A percentile compares a stretch with the other conserved stretches of the same genome.
phyloP scores from a whole-genome alignment of 2,113 vertebrate genomes.

The Engystomops pustulosus region DNA sequence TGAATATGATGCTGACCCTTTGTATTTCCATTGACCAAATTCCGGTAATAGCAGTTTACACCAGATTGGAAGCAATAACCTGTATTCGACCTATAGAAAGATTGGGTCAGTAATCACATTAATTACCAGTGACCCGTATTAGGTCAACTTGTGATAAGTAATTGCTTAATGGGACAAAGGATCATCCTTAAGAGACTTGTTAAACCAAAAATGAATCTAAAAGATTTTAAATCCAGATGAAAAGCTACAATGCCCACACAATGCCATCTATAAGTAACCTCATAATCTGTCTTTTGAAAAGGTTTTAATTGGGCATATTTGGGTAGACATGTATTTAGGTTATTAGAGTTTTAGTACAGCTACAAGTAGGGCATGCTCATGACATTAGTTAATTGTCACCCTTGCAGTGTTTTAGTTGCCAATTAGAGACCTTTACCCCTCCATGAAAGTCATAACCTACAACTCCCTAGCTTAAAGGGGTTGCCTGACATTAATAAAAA shows the following conservation, averaged over 20 bases:
- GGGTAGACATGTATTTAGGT: no score
- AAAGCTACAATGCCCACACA: background rate
- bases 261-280: background rate
- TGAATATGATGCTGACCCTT: background rate
- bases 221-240: background rate
- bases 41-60: constrained; percentile 21
- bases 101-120: constrained; percentile 23
- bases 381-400: no score
- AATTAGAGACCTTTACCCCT: no score
- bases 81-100: constrained; percentile 1
- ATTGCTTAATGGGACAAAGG: background rate
- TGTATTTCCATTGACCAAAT: background rate
- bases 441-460: no score
- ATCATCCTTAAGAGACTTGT: constrained; percentile 8
- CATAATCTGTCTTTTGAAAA: background rate
- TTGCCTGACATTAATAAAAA: no score
- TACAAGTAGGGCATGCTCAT: no score
- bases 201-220: background rate
- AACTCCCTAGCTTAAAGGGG: no score
- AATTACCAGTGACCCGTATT: constrained; percentile 36
- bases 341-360: no score
- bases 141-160: constrained; percentile 29
- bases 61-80: constrained; percentile 21
- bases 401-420: no score
- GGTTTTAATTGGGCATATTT: no score